These are phyloP conservation scores for Melanaphis sacchari DNA, from an alignment of 1,140 invertebrate genomes.

Conservation along the genomic window DNA sequence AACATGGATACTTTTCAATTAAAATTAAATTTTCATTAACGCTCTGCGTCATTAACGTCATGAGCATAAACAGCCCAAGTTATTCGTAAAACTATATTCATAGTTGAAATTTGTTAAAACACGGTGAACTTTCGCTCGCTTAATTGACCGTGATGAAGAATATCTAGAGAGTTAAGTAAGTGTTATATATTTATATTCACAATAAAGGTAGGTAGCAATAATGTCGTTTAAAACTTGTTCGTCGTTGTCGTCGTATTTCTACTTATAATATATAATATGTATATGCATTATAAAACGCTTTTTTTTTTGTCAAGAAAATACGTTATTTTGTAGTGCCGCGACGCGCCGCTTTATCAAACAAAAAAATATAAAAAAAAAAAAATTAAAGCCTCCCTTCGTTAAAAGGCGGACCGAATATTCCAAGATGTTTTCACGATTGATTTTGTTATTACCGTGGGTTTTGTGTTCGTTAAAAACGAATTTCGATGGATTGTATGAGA, in stretches of 20 bases:
- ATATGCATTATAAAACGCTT: background rate
- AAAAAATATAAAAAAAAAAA: background rate
- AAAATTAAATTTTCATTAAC: constrained; percentile 24
- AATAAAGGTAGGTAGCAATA: background rate
- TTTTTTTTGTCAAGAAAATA: background rate
- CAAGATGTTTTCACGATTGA: background rate
- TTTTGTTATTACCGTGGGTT: constrained; percentile 20
- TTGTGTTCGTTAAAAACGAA: constrained; percentile 24
- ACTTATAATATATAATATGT: background rate
- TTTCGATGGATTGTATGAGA: background rate
- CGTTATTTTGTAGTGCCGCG: background rate
- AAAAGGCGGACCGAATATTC: background rate
- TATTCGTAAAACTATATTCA: background rate
- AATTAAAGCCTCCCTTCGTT: background rate
- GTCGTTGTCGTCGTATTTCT: background rate
- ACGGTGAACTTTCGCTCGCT: constrained; percentile 11
- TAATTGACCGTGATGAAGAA: constrained; percentile 35
- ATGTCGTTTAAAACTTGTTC: constrained; percentile 24
- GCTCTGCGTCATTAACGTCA: background rate
- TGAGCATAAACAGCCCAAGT: background rate
- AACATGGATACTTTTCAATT: background rate
- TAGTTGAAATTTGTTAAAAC: constrained; percentile 45
- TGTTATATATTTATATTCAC: background rate
- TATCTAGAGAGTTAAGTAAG: constrained; percentile 18
- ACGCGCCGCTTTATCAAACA: background rate